A percentile compares a stretch with the other conserved stretches of the same genome.
phyloP scores from a whole-genome alignment of 2,888 invertebrate genomes.

The Epistrophe grossulariae region DNA sequence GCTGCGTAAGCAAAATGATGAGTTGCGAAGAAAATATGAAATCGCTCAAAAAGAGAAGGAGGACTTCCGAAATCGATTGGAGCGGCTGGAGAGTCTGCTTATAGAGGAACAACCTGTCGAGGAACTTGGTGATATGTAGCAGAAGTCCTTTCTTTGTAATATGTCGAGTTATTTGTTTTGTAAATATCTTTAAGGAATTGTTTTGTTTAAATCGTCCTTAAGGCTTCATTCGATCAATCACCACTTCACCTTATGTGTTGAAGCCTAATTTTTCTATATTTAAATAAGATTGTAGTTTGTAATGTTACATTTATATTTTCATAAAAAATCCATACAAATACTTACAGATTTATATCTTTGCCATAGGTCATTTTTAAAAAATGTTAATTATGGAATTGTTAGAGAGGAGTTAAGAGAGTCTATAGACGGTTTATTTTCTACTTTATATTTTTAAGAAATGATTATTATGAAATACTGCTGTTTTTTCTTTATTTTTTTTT shows the following conservation, averaged over 20 bases:
- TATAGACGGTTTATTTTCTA: constrained; percentile 16
- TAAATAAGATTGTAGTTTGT: constrained; percentile 20
- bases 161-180: constrained; percentile 38
- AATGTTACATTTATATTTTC: constrained; percentile 34
- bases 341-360: constrained; percentile 5
- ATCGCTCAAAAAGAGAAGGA: constrained; percentile 81
- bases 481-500: constrained; percentile 19
- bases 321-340: constrained; percentile 20
- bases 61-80: constrained; percentile 79
- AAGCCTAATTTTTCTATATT: neutral
- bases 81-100: constrained; percentile 81
- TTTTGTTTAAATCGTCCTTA: constrained; percentile 36
- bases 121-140: constrained; percentile 52
- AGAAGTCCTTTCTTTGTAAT: neutral
- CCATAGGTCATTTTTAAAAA: constrained; percentile 17
- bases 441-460: constrained; percentile 36
- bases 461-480: constrained; percentile 37
- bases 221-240: neutral
- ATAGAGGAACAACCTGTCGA: constrained; percentile 75
- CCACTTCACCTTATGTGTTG: neutral
- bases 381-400: constrained; percentile 30
- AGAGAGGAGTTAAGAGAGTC: constrained; percentile 13
- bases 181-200: constrained; percentile 44
- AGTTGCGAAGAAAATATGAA: constrained; percentile 81
- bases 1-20: constrained; percentile 81